Conservation (phyloP, 2,113 vertebrate genomes). For the Coracopsis vasa region DNA sequence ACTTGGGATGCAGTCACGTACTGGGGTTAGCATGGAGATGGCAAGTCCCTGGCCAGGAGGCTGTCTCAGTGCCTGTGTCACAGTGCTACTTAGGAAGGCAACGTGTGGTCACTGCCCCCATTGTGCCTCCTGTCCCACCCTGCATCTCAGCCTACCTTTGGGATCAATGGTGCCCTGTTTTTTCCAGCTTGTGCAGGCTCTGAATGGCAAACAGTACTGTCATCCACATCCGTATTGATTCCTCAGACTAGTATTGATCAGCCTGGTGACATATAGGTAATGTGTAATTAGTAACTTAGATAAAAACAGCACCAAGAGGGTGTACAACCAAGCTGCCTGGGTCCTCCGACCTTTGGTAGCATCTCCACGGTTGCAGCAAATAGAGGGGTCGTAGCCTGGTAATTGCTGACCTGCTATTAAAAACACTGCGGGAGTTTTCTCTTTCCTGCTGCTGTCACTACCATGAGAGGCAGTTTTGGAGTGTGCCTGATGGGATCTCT, state of each 20-base stretch:
- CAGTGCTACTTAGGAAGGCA: not conserved
- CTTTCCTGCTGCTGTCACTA: not conserved
- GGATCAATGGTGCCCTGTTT: not conserved
- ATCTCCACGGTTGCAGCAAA: not conserved
- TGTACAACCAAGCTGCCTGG: not conserved
- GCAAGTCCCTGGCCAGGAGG: not conserved
- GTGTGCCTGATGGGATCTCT: not conserved
- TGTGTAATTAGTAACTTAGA: constrained; percentile 45
- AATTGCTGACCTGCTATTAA: not conserved
- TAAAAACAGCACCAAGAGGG: not conserved
- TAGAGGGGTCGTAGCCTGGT: not conserved
- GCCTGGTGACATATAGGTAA: constrained; percentile 20
- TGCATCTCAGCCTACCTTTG: not conserved
- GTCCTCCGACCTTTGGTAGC: not conserved
- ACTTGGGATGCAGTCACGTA: not conserved
- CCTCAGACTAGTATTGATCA: not conserved
- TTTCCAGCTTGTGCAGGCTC: not conserved
- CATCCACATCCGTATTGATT: not conserved
- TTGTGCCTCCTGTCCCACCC: not conserved
- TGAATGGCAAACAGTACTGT: not conserved
- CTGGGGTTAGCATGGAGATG: not conserved
- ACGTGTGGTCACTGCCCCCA: accelerated
- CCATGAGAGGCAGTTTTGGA: not conserved
- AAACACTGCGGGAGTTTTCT: not conserved
- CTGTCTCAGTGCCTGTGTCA: not conserved